Evolutionary conservation across 2,797 vertebrate species (phyloP).

Genomic region (Cossypha heuglini): DNA sequence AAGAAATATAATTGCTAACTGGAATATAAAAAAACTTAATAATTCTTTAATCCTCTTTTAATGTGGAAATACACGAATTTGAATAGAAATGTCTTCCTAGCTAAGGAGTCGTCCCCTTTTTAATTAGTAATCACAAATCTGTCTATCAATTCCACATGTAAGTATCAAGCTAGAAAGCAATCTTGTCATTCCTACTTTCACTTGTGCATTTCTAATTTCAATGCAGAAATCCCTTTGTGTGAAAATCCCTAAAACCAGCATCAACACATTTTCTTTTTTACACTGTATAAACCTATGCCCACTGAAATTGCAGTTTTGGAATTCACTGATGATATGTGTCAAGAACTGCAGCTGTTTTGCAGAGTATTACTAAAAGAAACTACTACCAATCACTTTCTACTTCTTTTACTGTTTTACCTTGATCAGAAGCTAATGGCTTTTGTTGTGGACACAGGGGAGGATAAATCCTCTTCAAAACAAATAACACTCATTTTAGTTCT

Average conservation of each 20-base stretch:
- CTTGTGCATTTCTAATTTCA: background rate
- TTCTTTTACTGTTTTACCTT: background rate
- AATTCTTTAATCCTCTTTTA: background rate
- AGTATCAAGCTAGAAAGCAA: background rate
- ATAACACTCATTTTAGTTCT: background rate
- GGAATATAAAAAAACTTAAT: background rate
- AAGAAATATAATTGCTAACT: background rate
- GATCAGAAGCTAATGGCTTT: constrained; percentile 3
- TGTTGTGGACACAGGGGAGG: background rate
- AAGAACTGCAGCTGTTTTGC: background rate
- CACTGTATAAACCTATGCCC: background rate
- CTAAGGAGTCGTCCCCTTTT: background rate
- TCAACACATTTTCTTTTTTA: background rate
- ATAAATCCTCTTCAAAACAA: background rate
- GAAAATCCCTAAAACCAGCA: background rate
- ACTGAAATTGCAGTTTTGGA: background rate
- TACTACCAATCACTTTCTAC: background rate
- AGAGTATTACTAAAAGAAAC: background rate
- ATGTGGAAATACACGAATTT: background rate
- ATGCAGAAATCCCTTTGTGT: background rate
- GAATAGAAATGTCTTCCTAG: background rate
- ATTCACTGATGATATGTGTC: background rate
- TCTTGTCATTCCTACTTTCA: background rate
- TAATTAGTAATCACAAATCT: constrained; percentile 16
- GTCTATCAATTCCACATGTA: background rate